phyloP scores from a whole-genome alignment of 2,113 vertebrate species.

The Corydoras sp. region DNA sequence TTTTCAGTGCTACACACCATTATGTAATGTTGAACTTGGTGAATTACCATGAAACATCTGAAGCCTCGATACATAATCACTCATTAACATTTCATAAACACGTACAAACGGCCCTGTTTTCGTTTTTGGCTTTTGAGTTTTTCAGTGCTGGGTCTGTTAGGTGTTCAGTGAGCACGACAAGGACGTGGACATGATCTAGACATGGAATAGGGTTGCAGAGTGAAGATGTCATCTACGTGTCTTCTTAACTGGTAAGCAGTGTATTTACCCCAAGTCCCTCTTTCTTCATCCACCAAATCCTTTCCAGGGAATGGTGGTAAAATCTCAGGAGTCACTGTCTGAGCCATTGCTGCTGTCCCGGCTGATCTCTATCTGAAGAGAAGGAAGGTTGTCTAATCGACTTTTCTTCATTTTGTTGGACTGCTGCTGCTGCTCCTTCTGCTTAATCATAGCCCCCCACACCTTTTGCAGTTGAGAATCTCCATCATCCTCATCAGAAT shows the following conservation, averaged over 20 bases:
- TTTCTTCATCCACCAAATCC: not conserved
- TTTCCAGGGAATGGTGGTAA: no score
- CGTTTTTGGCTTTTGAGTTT: not conserved
- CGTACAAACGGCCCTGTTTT: not conserved
- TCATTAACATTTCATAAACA: conserved; percentile 10
- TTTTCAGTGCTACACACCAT: not conserved
- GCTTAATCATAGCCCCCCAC: conserved; percentile 95
- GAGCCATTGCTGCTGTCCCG: conserved; percentile 89
- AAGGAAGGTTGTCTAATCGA: conserved; percentile 89
- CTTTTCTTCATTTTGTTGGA: conserved; percentile 86
- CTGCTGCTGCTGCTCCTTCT: conserved; percentile 77
- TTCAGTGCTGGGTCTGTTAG: not conserved
- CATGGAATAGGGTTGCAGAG: conserved; percentile 6
- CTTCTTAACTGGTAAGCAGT: not conserved
- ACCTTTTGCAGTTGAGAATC: conserved; percentile 87
- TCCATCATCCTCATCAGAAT: conserved; percentile 71
- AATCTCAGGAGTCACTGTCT: conserved; percentile 83
- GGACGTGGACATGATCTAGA: conserved; percentile 1
- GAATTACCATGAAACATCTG: conserved; percentile 10
- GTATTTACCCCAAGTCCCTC: not conserved
- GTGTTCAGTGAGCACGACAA: not conserved
- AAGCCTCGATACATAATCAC: conserved; percentile 13
- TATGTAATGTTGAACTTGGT: not conserved
- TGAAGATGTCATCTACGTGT: conserved; percentile 12
- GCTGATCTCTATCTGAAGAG: conserved; percentile 97